phyloP scores from a whole-genome alignment of 2,113 vertebrate species.

The Corynorhinus townsendii region DNA sequence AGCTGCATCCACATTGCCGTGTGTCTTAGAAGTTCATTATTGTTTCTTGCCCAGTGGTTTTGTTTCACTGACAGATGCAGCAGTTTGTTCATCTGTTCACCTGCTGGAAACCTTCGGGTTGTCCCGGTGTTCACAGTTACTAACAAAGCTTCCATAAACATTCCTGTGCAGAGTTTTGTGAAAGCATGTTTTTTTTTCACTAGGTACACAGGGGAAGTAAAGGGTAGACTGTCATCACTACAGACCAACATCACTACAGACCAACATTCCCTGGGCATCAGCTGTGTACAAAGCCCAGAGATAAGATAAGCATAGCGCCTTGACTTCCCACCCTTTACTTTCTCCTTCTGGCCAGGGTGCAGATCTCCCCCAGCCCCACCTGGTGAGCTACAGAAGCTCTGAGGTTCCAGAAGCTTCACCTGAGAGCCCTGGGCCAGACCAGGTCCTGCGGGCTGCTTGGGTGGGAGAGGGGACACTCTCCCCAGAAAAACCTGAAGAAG shows the following conservation, averaged over 20 bases:
- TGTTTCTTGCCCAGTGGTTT: neutral
- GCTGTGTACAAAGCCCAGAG: neutral
- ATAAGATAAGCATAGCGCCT: neutral
- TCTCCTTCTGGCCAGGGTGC: neutral
- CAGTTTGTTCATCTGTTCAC: neutral
- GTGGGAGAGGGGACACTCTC: neutral
- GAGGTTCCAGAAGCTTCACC: neutral
- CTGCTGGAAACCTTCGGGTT: neutral
- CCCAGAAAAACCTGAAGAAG: neutral
- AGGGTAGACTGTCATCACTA: neutral
- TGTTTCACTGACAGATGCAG: neutral
- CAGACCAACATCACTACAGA: neutral
- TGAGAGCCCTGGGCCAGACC: neutral
- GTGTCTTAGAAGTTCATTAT: neutral
- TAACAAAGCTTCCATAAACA: neutral
- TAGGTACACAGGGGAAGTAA: neutral
- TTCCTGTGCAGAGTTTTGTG: neutral
- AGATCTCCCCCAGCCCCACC: too few relatives aligned
- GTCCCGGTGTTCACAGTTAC: neutral
- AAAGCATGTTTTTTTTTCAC: neutral
- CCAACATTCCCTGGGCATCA: neutral
- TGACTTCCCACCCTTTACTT: neutral
- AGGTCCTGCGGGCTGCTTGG: neutral
- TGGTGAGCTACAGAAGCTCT: neutral
- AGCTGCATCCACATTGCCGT: neutral